Base-by-base conservation (phyloP, 2,797 vertebrate species). In the Enoplosus armatus region DNA sequence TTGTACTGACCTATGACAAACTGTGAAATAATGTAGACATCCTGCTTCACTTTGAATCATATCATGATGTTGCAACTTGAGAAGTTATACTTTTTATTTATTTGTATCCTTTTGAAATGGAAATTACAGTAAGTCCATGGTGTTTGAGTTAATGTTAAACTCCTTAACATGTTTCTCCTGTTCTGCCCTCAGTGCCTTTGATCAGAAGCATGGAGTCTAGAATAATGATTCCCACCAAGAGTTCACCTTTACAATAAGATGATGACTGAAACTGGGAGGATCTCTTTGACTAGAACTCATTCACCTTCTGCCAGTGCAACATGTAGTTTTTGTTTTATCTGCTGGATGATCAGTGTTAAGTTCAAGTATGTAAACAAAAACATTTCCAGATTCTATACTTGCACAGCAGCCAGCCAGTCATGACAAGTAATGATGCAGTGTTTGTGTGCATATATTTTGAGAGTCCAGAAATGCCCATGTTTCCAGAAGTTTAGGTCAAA, bases 161-260 rank as follows among this genome's bases (percentile, higher is more conserved):
- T n/a, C 73, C 43, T 83, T 59, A 60, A 75, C 37, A 3, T 41
- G 11, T 72, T 45, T 85, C 22, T 86, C 9, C 67, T 56, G 73
- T 73, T 87, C 31, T 84, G 1, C 83, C 50, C 61, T 84, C 94
- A 99, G 98, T 98, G 31, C 98, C 98, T 24, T 89, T 99, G 85
- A 96, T 99, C 73, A 96, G 96, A 75, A 96, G 92, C 87, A 98
- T 99, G 97, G 97, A 98, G 83, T 99, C 97, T 0, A 95, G 98
- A 79, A 97, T 99, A 79, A 98, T 99, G 97, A 99, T 99, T 63
- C 98, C 98, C 5, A 95, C 96, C 87, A 95, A 94, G 89, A 96
- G 94, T 82, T 99, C 98, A 0, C 97, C 97, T 11, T 93, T 99
- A 69, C 98, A 99, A 24, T 94, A 68, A 90, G 62, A 71, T 20